phyloP scores from a whole-genome alignment of 2,113 vertebrate species.

The Danio rerio region DNA sequence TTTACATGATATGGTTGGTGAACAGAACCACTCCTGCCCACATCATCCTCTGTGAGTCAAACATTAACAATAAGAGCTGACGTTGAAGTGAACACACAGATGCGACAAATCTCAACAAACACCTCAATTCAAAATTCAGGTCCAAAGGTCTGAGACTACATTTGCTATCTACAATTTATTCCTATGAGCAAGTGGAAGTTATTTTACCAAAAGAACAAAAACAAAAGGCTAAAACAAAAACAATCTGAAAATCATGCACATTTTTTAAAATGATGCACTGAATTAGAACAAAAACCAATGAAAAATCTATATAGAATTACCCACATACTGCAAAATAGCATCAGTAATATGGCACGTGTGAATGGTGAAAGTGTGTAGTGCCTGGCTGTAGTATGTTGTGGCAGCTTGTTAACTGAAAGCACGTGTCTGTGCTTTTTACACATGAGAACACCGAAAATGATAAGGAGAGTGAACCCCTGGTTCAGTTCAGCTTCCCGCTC shows the following conservation, averaged over 20 bases:
- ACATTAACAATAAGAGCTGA: constrained; percentile 6
- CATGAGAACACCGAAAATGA: constrained; percentile 17
- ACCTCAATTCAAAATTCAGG: neutral
- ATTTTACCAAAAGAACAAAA: no score
- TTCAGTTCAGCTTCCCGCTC: neutral
- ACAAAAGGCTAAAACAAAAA: no score
- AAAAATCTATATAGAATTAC: no score
- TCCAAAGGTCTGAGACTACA: constrained; percentile 1
- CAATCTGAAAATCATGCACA: neutral
- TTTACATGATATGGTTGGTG: constrained; percentile 16
- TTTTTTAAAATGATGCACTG: neutral
- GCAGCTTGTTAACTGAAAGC: constrained; percentile 16
- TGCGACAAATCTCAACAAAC: constrained; percentile 1
- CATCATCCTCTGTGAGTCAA: constrained; percentile 47
- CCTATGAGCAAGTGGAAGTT: neutral
- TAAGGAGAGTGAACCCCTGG: neutral
- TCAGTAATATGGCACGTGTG: neutral
- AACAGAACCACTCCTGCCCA: constrained; percentile 24
- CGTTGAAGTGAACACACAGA: constrained; percentile 1
- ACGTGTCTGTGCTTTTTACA: constrained; percentile 5
- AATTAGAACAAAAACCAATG: no score
- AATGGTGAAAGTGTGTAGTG: neutral
- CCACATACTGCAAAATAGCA: neutral
- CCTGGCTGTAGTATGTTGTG: constrained; percentile 18
- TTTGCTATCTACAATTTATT: neutral